These are phyloP conservation scores for Chesias legatella DNA, from an alignment of 2,888 invertebrate species.

Conservation along the genomic window DNA sequence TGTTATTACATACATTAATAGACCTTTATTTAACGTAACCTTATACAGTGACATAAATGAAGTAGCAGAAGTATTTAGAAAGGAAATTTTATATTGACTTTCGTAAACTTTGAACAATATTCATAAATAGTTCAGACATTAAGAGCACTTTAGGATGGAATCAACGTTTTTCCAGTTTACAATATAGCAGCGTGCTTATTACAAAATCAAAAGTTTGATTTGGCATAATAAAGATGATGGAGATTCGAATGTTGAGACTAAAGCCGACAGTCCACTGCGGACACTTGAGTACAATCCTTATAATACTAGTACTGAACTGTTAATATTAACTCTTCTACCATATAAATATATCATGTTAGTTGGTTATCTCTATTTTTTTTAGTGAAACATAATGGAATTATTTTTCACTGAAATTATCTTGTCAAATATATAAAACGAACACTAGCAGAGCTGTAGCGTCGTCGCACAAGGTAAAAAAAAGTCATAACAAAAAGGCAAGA, in stretches of 20 bases:
- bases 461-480: no score
- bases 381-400: no score
- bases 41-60: slow-evolving; percentile 58
- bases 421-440: no score
- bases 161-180: slow-evolving; percentile 67
- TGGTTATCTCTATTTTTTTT: no score
- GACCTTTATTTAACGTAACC: slow-evolving; percentile 62
- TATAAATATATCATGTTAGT: no score
- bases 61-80: slow-evolving; percentile 48
- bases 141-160: slow-evolving; percentile 80
- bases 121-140: slow-evolving; percentile 67
- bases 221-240: slow-evolving; percentile 43
- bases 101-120: slow-evolving; percentile 53
- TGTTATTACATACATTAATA: slow-evolving; percentile 32
- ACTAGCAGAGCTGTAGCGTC: no score
- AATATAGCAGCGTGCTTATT: slow-evolving; percentile 53
- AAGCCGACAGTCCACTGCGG: slow-evolving; percentile 3
- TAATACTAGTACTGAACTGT: no score
- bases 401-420: no score
- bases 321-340: no score
- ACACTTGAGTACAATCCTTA: slow-evolving; percentile 6
- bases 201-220: slow-evolving; percentile 53
- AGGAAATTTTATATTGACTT: slow-evolving; percentile 38
- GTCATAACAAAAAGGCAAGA: no score
- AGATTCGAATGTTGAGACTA: slow-evolving; percentile 32